These are phyloP conservation scores for Tachycineta bicolor DNA, from an alignment of 2,113 vertebrate species.

Conservation along the genomic window DNA sequence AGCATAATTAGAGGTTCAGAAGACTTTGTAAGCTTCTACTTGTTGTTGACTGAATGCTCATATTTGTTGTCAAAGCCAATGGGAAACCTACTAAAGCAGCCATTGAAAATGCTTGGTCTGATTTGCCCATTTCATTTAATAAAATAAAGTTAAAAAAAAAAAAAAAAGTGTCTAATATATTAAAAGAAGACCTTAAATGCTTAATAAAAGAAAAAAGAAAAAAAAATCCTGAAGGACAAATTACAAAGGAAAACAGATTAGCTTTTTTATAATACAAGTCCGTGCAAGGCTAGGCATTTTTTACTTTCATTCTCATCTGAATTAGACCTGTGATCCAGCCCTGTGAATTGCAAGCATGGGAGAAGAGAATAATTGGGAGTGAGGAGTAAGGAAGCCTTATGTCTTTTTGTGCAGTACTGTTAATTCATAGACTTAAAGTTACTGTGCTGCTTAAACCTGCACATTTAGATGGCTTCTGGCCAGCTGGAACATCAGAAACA, in stretches of 20 bases:
- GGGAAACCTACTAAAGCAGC: not conserved
- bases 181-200: not conserved
- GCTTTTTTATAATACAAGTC: not conserved
- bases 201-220: not conserved
- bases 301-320: not conserved
- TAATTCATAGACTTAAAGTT: not conserved
- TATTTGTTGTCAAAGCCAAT: not conserved
- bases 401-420: not conserved
- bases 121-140: not conserved
- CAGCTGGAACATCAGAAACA: not conserved
- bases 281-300: not conserved
- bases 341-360: fast-evolving
- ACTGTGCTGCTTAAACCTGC: not conserved
- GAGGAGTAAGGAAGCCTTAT: not conserved
- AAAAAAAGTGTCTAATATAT: not conserved
- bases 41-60: not conserved
- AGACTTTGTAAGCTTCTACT: not conserved
- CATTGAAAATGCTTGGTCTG: not conserved
- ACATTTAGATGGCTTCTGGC: not conserved
- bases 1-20: not conserved
- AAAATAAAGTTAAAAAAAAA: not conserved
- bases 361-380: not conserved
- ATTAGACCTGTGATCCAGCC: not conserved
- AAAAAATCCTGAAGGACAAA: not conserved
- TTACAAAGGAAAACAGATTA: not conserved